These are phyloP conservation scores for Ophiothrix spiculata DNA, from an alignment of 35 echinoderm and acorn worm species.

Conservation along the genomic window DNA sequence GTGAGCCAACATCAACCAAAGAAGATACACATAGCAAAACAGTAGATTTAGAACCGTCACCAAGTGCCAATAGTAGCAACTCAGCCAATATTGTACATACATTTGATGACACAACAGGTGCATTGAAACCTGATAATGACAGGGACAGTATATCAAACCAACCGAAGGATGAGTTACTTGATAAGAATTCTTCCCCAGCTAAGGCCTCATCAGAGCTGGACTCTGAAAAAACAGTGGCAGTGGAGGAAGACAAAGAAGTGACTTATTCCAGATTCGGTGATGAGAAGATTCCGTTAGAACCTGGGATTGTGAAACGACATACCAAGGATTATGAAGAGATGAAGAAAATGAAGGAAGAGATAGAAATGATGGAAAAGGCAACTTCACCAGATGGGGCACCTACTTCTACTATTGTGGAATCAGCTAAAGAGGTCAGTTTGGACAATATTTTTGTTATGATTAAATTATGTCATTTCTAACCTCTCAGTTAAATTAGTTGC, in stretches of 20 bases:
- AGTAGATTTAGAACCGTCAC: not conserved
- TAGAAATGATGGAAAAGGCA: constrained; percentile 16
- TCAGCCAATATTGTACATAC: not conserved
- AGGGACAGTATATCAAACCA: not conserved
- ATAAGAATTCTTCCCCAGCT: not conserved
- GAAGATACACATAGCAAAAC: not conserved
- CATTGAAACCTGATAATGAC: constrained; percentile 11
- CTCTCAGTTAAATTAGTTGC: too few species aligned
- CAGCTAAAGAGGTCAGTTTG: not conserved
- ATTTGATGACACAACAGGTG: not conserved
- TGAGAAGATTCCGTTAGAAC: constrained; percentile 73
- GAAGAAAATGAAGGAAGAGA: not conserved
- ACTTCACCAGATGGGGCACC: not conserved
- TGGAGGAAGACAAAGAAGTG: not conserved
- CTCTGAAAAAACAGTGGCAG: not conserved
- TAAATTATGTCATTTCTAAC: too few species aligned
- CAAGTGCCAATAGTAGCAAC: constrained; percentile 18
- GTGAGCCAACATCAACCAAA: not conserved
- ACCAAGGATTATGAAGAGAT: constrained; percentile 80
- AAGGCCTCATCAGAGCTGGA: not conserved
- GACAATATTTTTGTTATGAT: too few species aligned
- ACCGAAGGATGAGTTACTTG: not conserved
- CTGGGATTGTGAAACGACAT: constrained; percentile 74
- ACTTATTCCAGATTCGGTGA: constrained; percentile 9
- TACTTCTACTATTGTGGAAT: not conserved